phyloP scores from a whole-genome alignment of 2,113 vertebrate genomes.

The Cercocebus atys region DNA sequence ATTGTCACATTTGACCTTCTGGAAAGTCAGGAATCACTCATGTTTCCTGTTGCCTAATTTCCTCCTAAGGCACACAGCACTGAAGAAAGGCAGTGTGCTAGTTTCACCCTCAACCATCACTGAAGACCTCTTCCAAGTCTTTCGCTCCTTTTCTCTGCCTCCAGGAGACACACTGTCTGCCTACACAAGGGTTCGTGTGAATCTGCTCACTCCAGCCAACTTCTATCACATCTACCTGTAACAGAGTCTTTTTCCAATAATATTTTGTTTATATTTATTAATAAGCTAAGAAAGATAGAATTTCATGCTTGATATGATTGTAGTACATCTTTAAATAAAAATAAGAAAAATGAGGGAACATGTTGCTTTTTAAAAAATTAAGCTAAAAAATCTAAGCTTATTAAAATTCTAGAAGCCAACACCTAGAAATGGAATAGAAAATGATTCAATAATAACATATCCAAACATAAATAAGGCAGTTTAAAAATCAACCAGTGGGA shows the following conservation, averaged over 20 bases:
- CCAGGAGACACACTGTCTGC: neutral
- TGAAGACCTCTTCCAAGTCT: neutral
- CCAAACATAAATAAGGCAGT: neutral
- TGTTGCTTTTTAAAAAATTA: neutral
- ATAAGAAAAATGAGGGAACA: neutral
- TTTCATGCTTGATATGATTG: neutral
- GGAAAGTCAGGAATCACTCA: neutral
- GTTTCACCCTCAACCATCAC: neutral
- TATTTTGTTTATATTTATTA: neutral
- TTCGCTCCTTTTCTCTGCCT: neutral
- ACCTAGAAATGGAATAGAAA: neutral
- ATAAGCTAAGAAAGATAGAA: neutral
- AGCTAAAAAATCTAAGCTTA: neutral
- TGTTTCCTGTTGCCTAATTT: neutral
- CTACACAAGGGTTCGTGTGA: neutral
- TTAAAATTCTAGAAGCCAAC: neutral
- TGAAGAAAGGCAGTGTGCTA: neutral
- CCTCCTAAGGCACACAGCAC: neutral
- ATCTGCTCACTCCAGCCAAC: neutral
- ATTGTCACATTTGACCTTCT: neutral
- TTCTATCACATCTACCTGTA: neutral
- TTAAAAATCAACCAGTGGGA: neutral
- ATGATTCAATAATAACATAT: neutral
- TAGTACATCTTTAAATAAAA: neutral
- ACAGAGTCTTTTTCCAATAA: neutral